Evolutionary conservation across 2,888 invertebrate species (phyloP), one percentile per base, ranked within the genome.

Genomic region (Dascillus cervinus): DNA sequence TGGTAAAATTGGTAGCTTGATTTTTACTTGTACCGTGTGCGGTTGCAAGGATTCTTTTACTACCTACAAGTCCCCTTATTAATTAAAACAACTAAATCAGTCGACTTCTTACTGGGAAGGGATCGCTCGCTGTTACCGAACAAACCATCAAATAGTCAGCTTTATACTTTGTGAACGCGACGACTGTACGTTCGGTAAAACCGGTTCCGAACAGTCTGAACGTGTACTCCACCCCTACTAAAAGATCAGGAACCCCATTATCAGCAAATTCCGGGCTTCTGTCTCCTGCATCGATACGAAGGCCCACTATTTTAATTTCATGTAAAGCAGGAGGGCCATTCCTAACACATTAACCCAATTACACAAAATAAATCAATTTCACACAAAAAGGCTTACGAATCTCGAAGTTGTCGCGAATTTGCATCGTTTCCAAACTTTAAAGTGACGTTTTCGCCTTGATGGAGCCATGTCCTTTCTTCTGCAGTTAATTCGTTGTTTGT

Each of bases 191-290:
- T 0, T 72, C 57, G 0, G 75, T 75, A 34, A 90, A 67, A 2
- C 82, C 80, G 4, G 62, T 63, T 1, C 90, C 90, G 57, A 87
- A 89, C 15, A 90, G 53, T 26, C 88, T 77, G 22, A 90, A 55
- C 6, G 69, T 69, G 11, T 80, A 73, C 2, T 66, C 62, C 0
- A 66, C 60, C 27, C 74, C 72, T 9, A 77, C 76, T 34, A 83
- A 55, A 11, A 90, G 70, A 40, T 73, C 73, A 0, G 86, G 85
- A 17, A 84, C 67, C 0, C 85, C 83, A 30, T 68, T 56, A 0
- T 64, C 68, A 3, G 69, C 71, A 2, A 67, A 58, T 35, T 65
- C 64, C 0, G 74, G 71, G 3, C 73, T 73, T 37, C 75, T 77
- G n/a, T 65, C 63, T 0, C 75, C 67, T 9, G 59, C 63, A 37